Evolutionary conservation across 2,888 invertebrate genomes (phyloP).

Genomic region (Tanytarsus gracilentus): DNA sequence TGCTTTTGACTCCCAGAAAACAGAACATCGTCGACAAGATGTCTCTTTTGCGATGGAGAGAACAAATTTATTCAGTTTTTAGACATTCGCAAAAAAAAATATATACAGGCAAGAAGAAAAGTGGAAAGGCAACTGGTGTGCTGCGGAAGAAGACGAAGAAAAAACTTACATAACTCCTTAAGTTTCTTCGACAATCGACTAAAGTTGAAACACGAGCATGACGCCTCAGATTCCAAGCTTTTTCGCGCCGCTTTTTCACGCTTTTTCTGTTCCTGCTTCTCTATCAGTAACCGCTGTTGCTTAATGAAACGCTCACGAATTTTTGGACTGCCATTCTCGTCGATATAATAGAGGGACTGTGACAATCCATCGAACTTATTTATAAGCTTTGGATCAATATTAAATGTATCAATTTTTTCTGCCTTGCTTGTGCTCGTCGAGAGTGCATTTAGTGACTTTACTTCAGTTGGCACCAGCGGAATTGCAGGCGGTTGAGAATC

Average conservation of each 20-base stretch:
- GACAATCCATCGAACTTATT: slow-evolving; percentile 42
- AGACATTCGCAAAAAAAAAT: not conserved
- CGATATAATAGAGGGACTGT: slow-evolving; percentile 42
- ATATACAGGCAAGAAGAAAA: not conserved
- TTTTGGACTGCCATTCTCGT: slow-evolving; percentile 43
- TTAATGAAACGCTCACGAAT: slow-evolving; percentile 33
- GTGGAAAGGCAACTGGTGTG: not conserved
- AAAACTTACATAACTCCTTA: slow-evolving; percentile 29
- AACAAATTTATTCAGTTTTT: too few species aligned
- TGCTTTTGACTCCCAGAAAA: too few species aligned
- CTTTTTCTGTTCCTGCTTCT: slow-evolving; percentile 36
- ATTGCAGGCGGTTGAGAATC: slow-evolving; percentile 1
- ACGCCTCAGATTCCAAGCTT: slow-evolving; percentile 29
- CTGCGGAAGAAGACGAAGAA: not conserved
- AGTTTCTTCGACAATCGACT: slow-evolving; percentile 25
- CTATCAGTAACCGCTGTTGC: slow-evolving; percentile 31
- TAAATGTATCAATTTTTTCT: slow-evolving; percentile 29
- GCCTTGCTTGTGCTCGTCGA: not conserved
- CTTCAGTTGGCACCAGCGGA: not conserved
- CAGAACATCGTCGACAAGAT: too few species aligned
- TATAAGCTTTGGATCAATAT: slow-evolving; percentile 39
- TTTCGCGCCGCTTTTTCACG: slow-evolving; percentile 33
- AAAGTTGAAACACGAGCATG: slow-evolving; percentile 30
- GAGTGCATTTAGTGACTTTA: not conserved
- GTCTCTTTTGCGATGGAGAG: too few species aligned